These are phyloP conservation scores for Pristionchus mayeri DNA, from an alignment of 2,888 invertebrate species.

Conservation along the genomic window DNA sequence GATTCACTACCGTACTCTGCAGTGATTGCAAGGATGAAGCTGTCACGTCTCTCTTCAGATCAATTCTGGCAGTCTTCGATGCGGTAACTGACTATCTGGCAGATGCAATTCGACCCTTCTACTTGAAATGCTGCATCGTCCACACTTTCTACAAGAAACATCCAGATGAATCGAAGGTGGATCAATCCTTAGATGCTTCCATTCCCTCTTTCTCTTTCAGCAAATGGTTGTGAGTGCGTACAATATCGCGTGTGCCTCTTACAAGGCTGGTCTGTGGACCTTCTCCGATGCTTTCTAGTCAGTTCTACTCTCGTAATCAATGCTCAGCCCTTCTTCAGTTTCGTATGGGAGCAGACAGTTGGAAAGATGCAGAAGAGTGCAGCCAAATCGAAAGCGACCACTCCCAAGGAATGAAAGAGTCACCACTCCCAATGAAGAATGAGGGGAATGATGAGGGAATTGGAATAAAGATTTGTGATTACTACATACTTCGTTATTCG, in stretches of 20 bases:
- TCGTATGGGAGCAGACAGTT: conserved; percentile 23
- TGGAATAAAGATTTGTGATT: conserved; percentile 40
- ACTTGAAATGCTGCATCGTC: conserved; percentile 8
- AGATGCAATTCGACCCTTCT: conserved; percentile 20
- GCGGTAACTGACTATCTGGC: conserved; percentile 17
- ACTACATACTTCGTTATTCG: neutral
- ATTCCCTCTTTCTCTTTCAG: neutral
- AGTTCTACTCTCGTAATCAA: neutral
- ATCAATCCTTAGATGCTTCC: neutral
- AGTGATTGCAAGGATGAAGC: neutral
- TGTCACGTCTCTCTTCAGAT: neutral
- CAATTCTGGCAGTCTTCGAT: conserved; percentile 12
- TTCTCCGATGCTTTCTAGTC: conserved; percentile 43
- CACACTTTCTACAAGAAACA: conserved; percentile 43
- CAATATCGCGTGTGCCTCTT: conserved; percentile 20
- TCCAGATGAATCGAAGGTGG: conserved; percentile 39
- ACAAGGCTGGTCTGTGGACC: conserved; percentile 44
- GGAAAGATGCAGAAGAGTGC: conserved; percentile 35
- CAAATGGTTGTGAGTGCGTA: conserved; percentile 36
- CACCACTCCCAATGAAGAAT: too few relatives aligned
- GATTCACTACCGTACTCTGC: neutral
- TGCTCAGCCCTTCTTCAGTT: neutral
- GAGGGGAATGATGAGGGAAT: neutral
- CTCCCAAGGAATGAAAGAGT: conserved; percentile 11
- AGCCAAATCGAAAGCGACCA: conserved; percentile 29